A percentile compares a stretch with the other conserved stretches of the same genome.
Evolutionary conservation across 37 sponge, comb jelly and placozoan species (phyloP).

Genomic region (Agelas oroides): DNA sequence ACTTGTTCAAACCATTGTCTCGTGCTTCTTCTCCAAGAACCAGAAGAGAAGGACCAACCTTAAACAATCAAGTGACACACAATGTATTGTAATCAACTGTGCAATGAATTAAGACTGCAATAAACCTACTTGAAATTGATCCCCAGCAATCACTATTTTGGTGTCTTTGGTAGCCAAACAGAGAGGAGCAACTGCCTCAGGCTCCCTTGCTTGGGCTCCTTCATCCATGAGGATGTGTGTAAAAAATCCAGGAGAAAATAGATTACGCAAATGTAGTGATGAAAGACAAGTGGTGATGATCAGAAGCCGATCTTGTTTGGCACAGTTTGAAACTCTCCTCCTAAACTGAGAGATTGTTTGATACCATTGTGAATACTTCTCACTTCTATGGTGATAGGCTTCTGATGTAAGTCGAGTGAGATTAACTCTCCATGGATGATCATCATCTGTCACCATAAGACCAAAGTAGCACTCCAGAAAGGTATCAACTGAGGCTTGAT

Average conservation of each 20-base stretch:
- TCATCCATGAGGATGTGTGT: slow-evolving; percentile 88
- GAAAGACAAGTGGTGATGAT: slow-evolving; percentile 64
- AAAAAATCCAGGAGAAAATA: slow-evolving; percentile 43
- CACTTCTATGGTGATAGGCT: background rate
- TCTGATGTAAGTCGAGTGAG: slow-evolving; percentile 14
- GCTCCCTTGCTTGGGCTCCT: slow-evolving; percentile 76
- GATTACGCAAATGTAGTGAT: background rate
- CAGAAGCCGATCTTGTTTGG: no score
- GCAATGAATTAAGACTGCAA: background rate
- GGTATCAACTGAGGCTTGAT: slow-evolving; percentile 66
- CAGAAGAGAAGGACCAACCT: slow-evolving; percentile 77
- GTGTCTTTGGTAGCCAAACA: slow-evolving; percentile 55
- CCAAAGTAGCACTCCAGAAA: slow-evolving; percentile 64
- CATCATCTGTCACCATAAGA: background rate
- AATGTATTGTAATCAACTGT: no score
- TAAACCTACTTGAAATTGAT: slow-evolving; percentile 64
- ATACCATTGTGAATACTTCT: no score
- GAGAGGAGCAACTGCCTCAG: slow-evolving; percentile 71
- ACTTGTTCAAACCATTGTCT: slow-evolving; percentile 65
- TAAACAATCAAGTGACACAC: background rate
- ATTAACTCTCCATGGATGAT: background rate
- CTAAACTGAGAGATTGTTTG: background rate
- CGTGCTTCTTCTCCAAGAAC: slow-evolving; percentile 74
- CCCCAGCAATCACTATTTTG: slow-evolving; percentile 83
- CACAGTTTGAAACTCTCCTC: background rate